Evolutionary conservation across 2,113 vertebrate species (phyloP), one percentile per base, ranked within the genome.

Genomic region (Galeopterus variegatus): DNA sequence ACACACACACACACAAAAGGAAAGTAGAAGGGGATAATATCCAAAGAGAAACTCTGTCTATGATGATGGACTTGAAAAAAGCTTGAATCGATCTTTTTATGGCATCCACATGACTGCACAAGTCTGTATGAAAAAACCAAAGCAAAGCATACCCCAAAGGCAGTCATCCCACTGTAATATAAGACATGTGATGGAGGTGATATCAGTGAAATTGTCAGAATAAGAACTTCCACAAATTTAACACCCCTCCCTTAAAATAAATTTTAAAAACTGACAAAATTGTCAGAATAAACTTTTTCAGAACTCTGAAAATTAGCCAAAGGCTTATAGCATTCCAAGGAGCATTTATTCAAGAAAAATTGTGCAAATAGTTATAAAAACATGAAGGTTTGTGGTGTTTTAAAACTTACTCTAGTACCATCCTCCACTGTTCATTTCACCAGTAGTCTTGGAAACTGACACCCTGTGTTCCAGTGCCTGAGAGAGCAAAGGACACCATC

Each of bases 41-140:
- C 72, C 45, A 84, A 87, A 58, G 93, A 94, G 58, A 81, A 90
- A 73, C 33, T 85, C 48, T 84, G 5, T 73, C 24, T 97, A 26
- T 41, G 56, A 70, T 45, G n/a, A 13, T 52, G 0, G 1, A 52
- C 70, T 96, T 72, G 5, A 79, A 62, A 79, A 93, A 85, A 92
- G 24, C 52, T 97, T 92, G 23, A 90, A 90, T 54, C 81, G 89
- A 0, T 64, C 84, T 88, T 75, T 95, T 81, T 85, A 96, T 95
- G 91, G 91, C 33, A 73, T 96, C 82, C 89, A 80, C 50, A 76
- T 92, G 62, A 69, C 36, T 96, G 89, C 88, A 94, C 31, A 73
- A 81, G 91, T 64, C 92, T 96, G 21, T 93, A 79, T 83, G 76
- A 93, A 62, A 90, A 98, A 90, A 82, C 5, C 90, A 97, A 98